phyloP scores from a whole-genome alignment of 2,888 invertebrate genomes.

The Melieria omissa region DNA sequence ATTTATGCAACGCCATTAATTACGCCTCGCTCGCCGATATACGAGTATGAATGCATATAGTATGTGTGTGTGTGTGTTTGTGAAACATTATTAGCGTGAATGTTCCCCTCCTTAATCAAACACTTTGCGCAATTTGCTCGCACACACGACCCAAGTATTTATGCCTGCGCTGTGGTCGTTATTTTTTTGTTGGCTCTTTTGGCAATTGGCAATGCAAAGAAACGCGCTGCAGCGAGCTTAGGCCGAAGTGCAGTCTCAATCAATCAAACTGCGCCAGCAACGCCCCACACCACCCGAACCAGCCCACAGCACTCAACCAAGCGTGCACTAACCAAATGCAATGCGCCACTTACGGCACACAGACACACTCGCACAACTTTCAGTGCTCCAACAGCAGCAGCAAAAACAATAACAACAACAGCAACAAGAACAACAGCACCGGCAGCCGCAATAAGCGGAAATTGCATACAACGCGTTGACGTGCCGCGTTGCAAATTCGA shows the following conservation, averaged over 20 bases:
- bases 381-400: neutral
- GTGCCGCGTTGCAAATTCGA: slow-evolving; percentile 44
- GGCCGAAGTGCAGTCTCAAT: slow-evolving; percentile 55
- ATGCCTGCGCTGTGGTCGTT: neutral
- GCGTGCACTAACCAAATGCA: no score
- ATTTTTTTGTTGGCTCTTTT: slow-evolving; percentile 7
- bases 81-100: slow-evolving; percentile 42
- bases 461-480: slow-evolving; percentile 51
- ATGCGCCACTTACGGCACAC: neutral
- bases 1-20: slow-evolving; percentile 40
- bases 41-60: slow-evolving; percentile 9
- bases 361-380: neutral
- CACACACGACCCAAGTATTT: neutral
- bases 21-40: slow-evolving; percentile 23
- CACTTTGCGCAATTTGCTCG: slow-evolving; percentile 39
- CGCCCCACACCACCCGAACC: slow-evolving; percentile 25
- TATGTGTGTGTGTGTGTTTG: slow-evolving; percentile 10
- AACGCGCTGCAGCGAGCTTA: slow-evolving; percentile 12
- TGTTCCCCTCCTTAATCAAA: slow-evolving; percentile 42
- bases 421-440: neutral
- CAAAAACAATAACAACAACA: slow-evolving; percentile 8
- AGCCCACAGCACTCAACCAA: slow-evolving; percentile 49
- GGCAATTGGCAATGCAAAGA: slow-evolving; percentile 25
- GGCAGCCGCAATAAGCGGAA: slow-evolving; percentile 43
- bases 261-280: slow-evolving; percentile 53